Evolutionary conservation across 1,140 invertebrate genomes (phyloP), one percentile per base, ranked within the genome.

Genomic region (Ectropis grisescens): DNA sequence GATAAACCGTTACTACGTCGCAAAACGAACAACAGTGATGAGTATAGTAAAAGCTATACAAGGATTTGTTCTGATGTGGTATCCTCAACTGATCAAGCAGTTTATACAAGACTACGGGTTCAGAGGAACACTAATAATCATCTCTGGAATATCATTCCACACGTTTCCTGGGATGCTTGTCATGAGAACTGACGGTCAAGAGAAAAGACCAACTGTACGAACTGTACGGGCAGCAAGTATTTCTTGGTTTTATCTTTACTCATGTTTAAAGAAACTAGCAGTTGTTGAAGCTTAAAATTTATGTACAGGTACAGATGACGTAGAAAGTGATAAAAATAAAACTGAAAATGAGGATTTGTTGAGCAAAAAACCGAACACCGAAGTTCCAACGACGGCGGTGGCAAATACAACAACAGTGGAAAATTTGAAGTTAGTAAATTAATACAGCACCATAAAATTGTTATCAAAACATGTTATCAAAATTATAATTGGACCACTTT

Each of bases 131-230:
- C 69, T 92, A 7, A 55, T 91, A 0, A 81, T 87, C 3, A 44
- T 78, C 29, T 57, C 65, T 27, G 88, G 82, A 9, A 67, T 92
- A 15, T 85, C 86, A 25, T 66, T 87, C 0, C 85, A 92, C 48
- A 82, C 84, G 0, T 51, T 91, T 2, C 68, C 87, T n/a, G 90
- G 86, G 4, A 84, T 88, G 43, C 47, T 85, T 2, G 56, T 88
- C 2, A 84, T 92, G 57, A 88, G 86, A 51, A 88, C 88, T 0
- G 83, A 90, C 2, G 81, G 24, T 2, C 6, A 26, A 24, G 15
- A 13, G 8, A 26, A 60, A 58, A 42, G 38, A 49, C n/a, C 5
- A 47, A 53, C 5, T 2, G 5, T 9, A 40, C 45, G 16, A 33
- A 58, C 33, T 49, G 57, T 48, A 37, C 55, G 34, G 58, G 48